Percentiles rank a stretch among this genome's conserved stretches.
These are phyloP conservation scores for Taphrorychus bicolor DNA, from an alignment of 2,888 invertebrate species.

Conservation along the genomic window DNA sequence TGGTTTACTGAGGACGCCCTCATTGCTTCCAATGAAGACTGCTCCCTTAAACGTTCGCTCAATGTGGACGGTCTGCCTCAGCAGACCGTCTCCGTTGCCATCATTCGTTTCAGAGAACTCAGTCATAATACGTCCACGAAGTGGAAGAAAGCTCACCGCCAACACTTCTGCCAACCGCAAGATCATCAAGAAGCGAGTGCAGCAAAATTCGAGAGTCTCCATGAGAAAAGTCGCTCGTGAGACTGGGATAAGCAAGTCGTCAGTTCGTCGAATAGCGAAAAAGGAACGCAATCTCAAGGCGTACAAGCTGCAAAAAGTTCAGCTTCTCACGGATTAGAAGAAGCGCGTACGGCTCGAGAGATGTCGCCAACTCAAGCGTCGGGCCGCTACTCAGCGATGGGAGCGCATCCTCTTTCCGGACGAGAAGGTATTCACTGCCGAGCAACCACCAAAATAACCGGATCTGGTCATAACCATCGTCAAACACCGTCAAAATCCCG, in stretches of 20 bases:
- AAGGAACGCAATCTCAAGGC: slow-evolving; percentile 12
- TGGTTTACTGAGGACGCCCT: too few species aligned
- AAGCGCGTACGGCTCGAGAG: slow-evolving; percentile 16
- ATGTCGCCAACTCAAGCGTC: slow-evolving; percentile 2
- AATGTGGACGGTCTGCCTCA: too few species aligned
- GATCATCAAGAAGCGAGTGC: neutral
- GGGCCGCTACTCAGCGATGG: neutral
- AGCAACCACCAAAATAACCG: slow-evolving; percentile 8
- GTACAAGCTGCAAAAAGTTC: slow-evolving; percentile 14
- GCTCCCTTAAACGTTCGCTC: too few species aligned
- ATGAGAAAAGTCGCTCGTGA: slow-evolving; percentile 9
- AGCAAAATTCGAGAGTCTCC: slow-evolving; percentile 9
- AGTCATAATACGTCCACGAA: slow-evolving; percentile 30
- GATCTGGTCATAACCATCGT: slow-evolving; percentile 3
- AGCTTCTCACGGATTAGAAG: slow-evolving; percentile 5
- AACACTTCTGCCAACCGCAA: neutral
- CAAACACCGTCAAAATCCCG: slow-evolving; percentile 17
- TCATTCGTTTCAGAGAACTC: too few species aligned
- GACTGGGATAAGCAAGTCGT: neutral
- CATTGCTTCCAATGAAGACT: too few species aligned
- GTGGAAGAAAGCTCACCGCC: slow-evolving; percentile 3
- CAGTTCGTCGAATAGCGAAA: slow-evolving; percentile 3
- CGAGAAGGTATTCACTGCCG: slow-evolving; percentile 15
- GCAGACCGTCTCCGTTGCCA: too few species aligned
- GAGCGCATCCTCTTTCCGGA: slow-evolving; percentile 11